Conservation (phyloP, 2,113 vertebrate species). For the Ciconia stormi region DNA sequence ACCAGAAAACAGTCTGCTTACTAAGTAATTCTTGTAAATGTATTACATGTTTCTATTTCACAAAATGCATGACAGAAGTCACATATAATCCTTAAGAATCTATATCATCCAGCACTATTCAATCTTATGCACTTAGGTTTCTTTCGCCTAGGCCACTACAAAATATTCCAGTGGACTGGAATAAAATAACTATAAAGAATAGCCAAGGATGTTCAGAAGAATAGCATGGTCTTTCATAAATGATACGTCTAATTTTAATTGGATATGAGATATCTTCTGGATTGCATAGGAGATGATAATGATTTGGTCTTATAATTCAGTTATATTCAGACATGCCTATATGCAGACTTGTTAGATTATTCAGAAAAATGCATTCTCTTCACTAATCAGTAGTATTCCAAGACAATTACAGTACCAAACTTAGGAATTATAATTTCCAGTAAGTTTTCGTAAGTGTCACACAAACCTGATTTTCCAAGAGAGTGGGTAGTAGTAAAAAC, state of each 20-base stretch:
- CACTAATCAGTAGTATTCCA: neutral
- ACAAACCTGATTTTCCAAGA: neutral
- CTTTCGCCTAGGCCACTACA: neutral
- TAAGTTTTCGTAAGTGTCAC: neutral
- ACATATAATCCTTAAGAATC: neutral
- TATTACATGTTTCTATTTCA: constrained; percentile 21
- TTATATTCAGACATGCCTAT: neutral
- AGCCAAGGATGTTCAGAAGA: neutral
- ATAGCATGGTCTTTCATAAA: neutral
- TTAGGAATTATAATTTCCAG: neutral
- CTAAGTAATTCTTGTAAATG: constrained; percentile 30
- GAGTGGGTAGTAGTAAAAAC: neutral
- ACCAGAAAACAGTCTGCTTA: constrained; percentile 32
- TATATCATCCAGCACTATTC: neutral
- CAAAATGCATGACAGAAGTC: constrained; percentile 3
- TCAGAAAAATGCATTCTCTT: neutral
- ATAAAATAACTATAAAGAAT: neutral
- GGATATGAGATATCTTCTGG: neutral
- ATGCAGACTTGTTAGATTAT: neutral
- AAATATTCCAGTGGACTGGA: neutral
- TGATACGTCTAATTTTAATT: neutral
- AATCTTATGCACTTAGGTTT: neutral
- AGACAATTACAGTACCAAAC: neutral
- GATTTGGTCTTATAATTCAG: neutral
- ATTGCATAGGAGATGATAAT: neutral